These are phyloP conservation scores for Apodemia zela DNA, from an alignment of 2,888 invertebrate genomes.

Conservation along the genomic window DNA sequence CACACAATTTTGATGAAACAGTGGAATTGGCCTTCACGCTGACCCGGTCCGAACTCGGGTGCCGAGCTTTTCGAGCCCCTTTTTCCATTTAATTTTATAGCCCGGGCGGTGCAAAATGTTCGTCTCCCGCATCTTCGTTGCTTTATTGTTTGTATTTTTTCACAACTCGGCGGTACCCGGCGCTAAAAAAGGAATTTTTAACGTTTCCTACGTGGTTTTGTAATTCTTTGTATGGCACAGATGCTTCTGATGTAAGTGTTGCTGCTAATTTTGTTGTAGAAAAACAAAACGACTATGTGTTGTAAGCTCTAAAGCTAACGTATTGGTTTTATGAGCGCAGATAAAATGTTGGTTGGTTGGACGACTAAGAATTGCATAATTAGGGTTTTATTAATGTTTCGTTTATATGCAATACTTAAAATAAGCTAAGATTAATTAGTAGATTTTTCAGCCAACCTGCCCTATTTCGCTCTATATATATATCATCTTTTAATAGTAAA, in stretches of 20 bases:
- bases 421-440: too few species aligned
- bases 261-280: constrained; percentile 7
- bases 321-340: background rate
- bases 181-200: constrained; percentile 57
- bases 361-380: too few species aligned
- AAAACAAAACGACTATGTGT: background rate
- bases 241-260: constrained; percentile 28
- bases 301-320: background rate
- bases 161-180: constrained; percentile 50
- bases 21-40: constrained; percentile 30
- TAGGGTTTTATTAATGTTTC: too few species aligned
- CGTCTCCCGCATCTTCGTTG: constrained; percentile 47
- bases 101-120: constrained; percentile 54
- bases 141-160: constrained; percentile 68
- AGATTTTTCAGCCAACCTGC: too few species aligned
- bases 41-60: constrained; percentile 32
- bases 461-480: too few species aligned
- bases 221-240: constrained; percentile 36
- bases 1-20: constrained; percentile 20
- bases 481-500: too few species aligned
- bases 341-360: too few species aligned
- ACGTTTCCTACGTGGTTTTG: constrained; percentile 43
- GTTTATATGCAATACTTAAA: too few species aligned
- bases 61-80: constrained; percentile 29
- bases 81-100: constrained; percentile 63